These are phyloP conservation scores for Ennomos fuscantarius DNA, from an alignment of 2,888 invertebrate species.

Conservation along the genomic window DNA sequence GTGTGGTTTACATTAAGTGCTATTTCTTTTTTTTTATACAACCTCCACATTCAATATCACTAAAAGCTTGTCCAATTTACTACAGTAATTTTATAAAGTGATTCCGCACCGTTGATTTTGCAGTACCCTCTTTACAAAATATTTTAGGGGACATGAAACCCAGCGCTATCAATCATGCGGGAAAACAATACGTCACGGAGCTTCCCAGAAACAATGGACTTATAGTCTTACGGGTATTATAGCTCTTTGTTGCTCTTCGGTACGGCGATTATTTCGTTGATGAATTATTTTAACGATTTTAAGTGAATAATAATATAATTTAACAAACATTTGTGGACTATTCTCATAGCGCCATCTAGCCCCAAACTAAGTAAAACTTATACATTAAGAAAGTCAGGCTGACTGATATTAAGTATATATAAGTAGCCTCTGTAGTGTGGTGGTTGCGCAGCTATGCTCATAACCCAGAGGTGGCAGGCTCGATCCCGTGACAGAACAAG, in stretches of 20 bases:
- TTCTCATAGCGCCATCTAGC: too few relatives aligned
- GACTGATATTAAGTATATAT: too few relatives aligned
- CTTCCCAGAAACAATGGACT: slow-evolving; percentile 19
- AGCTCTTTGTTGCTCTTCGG: slow-evolving; percentile 16
- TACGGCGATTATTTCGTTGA: slow-evolving; percentile 11
- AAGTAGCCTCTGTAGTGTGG: too few relatives aligned
- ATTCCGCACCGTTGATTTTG: slow-evolving; percentile 20
- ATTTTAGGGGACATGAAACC: slow-evolving; percentile 20
- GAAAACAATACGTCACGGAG: slow-evolving; percentile 20
- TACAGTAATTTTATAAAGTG: slow-evolving; percentile 14
- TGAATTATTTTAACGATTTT: slow-evolving; percentile 9
- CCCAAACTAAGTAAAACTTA: too few relatives aligned
- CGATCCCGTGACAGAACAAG: too few relatives aligned
- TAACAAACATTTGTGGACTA: not conserved
- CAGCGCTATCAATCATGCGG: slow-evolving; percentile 20
- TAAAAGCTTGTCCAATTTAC: slow-evolving; percentile 7
- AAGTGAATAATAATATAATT: not conserved
- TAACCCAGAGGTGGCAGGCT: too few relatives aligned
- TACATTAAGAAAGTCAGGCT: too few relatives aligned
- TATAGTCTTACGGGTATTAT: slow-evolving; percentile 12
- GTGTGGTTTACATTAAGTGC: too few relatives aligned
- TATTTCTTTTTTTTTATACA: not conserved
- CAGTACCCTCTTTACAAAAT: slow-evolving; percentile 11
- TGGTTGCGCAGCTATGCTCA: too few relatives aligned
- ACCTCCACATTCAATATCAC: not conserved